A percentile compares a stretch with the other conserved stretches of the same genome.
Evolutionary conservation across 1,140 invertebrate genomes (phyloP).

Genomic region (Macrocentrus cingulum): DNA sequence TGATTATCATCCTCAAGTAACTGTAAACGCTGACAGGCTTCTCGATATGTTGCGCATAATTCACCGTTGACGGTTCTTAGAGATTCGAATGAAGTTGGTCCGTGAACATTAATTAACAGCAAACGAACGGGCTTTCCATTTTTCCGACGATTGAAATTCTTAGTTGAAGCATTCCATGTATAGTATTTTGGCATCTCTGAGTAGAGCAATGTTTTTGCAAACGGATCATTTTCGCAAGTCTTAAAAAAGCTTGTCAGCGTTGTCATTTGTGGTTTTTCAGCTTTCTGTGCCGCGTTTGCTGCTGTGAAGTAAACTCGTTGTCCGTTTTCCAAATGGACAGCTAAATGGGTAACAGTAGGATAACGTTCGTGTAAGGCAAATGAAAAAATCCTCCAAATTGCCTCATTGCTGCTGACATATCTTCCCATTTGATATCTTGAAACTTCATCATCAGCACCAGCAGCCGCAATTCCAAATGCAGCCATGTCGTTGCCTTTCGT

Average conservation of each 20-base stretch:
- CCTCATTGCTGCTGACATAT: constrained; percentile 47
- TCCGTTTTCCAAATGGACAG: too few relatives aligned
- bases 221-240: constrained; percentile 51
- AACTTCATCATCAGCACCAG: constrained; percentile 34
- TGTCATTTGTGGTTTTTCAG: too few relatives aligned
- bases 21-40: constrained; percentile 45
- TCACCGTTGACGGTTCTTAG: constrained; percentile 52
- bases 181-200: constrained; percentile 50
- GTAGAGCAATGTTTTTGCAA: constrained; percentile 53
- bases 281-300: too few relatives aligned
- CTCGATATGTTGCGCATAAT: constrained; percentile 44
- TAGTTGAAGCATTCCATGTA: constrained; percentile 50
- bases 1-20: constrained; percentile 49
- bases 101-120: constrained; percentile 52
- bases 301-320: too few relatives aligned
- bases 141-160: constrained; percentile 45
- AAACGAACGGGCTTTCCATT: constrained; percentile 46
- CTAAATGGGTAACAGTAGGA: constrained; percentile 51
- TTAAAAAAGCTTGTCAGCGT: too few relatives aligned
- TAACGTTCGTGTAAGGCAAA: constrained; percentile 51
- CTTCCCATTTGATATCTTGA: constrained; percentile 41
- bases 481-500: too few relatives aligned
- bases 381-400: constrained; percentile 52
- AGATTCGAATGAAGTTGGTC: too few relatives aligned
- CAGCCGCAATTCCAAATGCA: constrained; percentile 29